These are phyloP conservation scores for Muscicapa striata DNA, from an alignment of 2,797 vertebrate species.

Conservation along the genomic window DNA sequence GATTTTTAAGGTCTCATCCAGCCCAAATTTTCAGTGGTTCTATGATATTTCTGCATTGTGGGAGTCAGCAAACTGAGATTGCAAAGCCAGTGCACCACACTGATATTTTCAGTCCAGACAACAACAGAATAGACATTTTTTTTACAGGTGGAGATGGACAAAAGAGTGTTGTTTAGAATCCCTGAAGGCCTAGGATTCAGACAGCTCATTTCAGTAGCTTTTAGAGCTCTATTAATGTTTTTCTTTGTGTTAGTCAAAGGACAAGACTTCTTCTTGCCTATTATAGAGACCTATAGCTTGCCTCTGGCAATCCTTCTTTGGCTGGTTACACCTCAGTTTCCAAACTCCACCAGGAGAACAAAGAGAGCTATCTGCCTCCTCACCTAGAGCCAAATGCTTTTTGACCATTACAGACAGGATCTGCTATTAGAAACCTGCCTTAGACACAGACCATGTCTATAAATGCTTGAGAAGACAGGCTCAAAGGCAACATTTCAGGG, in stretches of 20 bases:
- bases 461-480: background rate
- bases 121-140: background rate
- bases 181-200: background rate
- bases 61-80: background rate
- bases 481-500: slow-evolving; percentile 38
- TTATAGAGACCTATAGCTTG: background rate
- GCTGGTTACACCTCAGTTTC: background rate
- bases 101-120: background rate
- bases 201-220: background rate
- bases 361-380: background rate
- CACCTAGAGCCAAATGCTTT: background rate
- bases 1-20: background rate
- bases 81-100: background rate
- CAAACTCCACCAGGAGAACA: background rate
- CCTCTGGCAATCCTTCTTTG: background rate
- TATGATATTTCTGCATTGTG: background rate
- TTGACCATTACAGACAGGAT: background rate
- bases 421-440: background rate
- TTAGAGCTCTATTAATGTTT: background rate
- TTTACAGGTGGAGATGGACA: background rate
- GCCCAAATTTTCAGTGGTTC: background rate
- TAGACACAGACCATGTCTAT: background rate
- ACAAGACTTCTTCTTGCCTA: background rate
- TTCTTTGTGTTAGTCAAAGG: background rate
- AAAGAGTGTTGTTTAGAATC: background rate